Percentiles rank a stretch among this genome's conserved stretches.
These are phyloP conservation scores for Drosophila orena DNA, from an alignment of 1,140 invertebrate genomes.

Conservation along the genomic window DNA sequence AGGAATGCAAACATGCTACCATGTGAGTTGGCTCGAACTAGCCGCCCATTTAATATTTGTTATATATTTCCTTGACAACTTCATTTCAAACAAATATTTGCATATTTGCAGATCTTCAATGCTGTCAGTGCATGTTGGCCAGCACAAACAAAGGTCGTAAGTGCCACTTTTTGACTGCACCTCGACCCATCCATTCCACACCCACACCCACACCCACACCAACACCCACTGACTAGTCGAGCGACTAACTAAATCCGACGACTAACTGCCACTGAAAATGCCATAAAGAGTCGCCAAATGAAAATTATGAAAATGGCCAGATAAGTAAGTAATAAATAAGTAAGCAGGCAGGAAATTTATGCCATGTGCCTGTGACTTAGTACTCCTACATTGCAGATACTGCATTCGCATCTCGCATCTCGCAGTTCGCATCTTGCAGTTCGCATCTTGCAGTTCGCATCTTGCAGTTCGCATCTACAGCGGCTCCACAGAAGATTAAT, in stretches of 20 bases:
- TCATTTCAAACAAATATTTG: conserved; percentile 38
- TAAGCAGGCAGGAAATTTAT: conserved; percentile 55
- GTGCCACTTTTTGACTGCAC: conserved; percentile 48
- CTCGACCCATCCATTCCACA: conserved; percentile 29
- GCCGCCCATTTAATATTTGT: conserved; percentile 16
- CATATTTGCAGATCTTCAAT: conserved; percentile 41
- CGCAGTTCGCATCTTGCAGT: conserved; percentile 45
- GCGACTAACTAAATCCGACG: conserved; percentile 6
- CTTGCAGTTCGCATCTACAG: conserved; percentile 57
- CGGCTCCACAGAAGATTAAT: conserved; percentile 76
- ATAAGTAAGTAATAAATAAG: conserved; percentile 53
- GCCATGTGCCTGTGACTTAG: conserved; percentile 8
- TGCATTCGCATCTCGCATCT: conserved; percentile 22
- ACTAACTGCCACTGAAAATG: conserved; percentile 38
- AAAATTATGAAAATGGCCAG: conserved; percentile 71
- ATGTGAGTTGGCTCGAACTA: not conserved
- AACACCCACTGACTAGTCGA: conserved; percentile 14
- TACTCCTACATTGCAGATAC: not conserved
- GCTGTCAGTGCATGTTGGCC: conserved; percentile 17
- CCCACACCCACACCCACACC: not conserved
- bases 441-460: not conserved
- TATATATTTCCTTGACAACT: conserved; percentile 35
- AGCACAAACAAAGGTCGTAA: conserved; percentile 36
- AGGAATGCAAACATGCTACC: conserved; percentile 6
- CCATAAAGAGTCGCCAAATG: conserved; percentile 64